Base-by-base conservation (phyloP, 1,140 invertebrate species). In the Halictus rubicundus region DNA sequence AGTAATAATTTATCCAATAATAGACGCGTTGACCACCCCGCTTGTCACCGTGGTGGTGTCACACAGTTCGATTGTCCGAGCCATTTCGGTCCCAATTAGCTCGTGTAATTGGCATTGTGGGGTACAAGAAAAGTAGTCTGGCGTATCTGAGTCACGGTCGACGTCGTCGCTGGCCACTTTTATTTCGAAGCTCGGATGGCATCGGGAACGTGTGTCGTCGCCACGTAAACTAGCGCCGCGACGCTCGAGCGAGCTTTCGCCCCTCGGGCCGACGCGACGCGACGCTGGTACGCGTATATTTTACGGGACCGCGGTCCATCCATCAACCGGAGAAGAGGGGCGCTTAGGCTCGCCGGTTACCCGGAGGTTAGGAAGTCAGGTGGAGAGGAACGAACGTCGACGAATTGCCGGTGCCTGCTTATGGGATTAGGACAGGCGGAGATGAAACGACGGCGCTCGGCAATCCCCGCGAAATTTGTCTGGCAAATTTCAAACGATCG, bases 271-370 rank as follows among this genome's bases (percentile, higher is more conserved):
- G 59, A 0, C 42, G 42, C 42, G 42, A 12, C 42, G 42, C 42
- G 42, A 46, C n/a, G 60, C 78, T 23, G 61, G 52, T 68, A 54
- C 78, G 52, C 49, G 59, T 77, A 73, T 81, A 81, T 81, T 77
- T 82, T 68, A 21, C 52, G 52, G 27, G 79, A 81, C 82, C 57
- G 65, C 46, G 80, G 49, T 68, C 65, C 61, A 80, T 75, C 81
- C 78, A 69, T 84, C 71, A 78, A 32, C 23, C 37, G 37, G 32
- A 2, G 32, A 16, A 7, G 6, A 16, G 49, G 39, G n/a, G 39
- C n/a, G n/a, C 70, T 63, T 78, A 78, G 66, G 59, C 32, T 81
- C 19, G 54, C 64, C 14, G 16, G 27, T 42, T 25, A 25, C 49
- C 37, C 39, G 23, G 75, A 65, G 66, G 74, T 70, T 81, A 81